Evolutionary conservation across 2,888 invertebrate genomes (phyloP), one percentile per base, ranked within the genome.

Genomic region (Mactromeris polynyma): DNA sequence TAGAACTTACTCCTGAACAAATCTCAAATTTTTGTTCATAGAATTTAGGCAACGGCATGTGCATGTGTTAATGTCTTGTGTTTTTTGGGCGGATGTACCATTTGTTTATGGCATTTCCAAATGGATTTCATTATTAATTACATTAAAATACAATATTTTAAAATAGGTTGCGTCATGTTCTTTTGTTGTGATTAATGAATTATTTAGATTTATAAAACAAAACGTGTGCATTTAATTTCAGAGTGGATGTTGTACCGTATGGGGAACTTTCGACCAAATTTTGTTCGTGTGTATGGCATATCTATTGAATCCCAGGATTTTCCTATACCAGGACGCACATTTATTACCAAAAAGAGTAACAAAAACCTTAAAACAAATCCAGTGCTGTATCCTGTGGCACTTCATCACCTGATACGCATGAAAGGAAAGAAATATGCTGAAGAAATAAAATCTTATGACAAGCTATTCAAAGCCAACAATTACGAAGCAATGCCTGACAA

Each of bases 251-350:
- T 64, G 14, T 26, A 85, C 42, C 40, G 85, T 4, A 85, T 85
- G 85, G 80, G 80, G 11, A 80, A 64, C 0, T 81, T 54, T 33
- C 42, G 64, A 11, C 94, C 95, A 11, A 93, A 93, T 46, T 92
- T 96, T 14, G 90, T 96, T 14, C 91, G 96, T 58, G 93, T 96
- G 21, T 96, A 95, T 91, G 94, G 95, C 17, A 88, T 93, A 33
- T 90, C 93, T 0, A 90, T 95, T 46, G 96, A 94, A 87, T 85
- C 90, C 17, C 86, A 90, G 21, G 94, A 94, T 46, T 96, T 93
- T 83, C 96, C 96, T 0, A 89, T 95, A 21, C 96, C 96, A 14
- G 90, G 93, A 0, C 90, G 92, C 26, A 90, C 93, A 38, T 89
- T 91, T 40, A 78, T 92, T 9, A 81, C 88, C 2, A 91, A 85